Percentiles rank a stretch among this genome's conserved stretches.
These are phyloP conservation scores for Cosmia pyralina DNA, from an alignment of 2,888 invertebrate species.

Conservation along the genomic window DNA sequence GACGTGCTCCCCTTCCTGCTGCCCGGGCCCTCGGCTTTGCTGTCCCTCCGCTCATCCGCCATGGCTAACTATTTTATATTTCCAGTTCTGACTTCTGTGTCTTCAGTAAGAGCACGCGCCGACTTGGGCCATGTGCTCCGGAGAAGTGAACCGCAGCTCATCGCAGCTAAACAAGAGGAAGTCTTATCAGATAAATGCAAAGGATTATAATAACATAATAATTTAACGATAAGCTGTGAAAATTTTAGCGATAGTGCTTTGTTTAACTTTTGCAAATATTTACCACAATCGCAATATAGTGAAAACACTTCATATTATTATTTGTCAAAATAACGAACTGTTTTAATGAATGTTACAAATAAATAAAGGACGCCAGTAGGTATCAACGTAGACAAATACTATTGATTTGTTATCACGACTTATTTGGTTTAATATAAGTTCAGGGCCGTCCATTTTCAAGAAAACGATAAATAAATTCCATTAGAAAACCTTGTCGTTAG, in stretches of 20 bases:
- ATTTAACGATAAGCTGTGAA: conserved; percentile 53
- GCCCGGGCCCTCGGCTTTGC: conserved; percentile 31
- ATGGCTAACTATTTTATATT: conserved; percentile 27
- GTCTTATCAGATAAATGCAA: conserved; percentile 52
- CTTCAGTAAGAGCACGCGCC: conserved; percentile 36
- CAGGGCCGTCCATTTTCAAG: neutral
- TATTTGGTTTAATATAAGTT: neutral
- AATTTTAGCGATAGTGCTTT: conserved; percentile 34
- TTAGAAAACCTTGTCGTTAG: neutral
- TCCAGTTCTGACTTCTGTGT: neutral
- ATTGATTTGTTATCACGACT: neutral
- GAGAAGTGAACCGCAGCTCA: conserved; percentile 42
- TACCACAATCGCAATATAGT: neutral
- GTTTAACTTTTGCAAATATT: neutral
- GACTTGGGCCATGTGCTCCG: conserved; percentile 36
- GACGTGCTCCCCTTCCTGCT: conserved; percentile 45
- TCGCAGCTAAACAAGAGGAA: conserved; percentile 38
- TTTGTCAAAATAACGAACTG: neutral
- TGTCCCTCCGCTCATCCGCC: conserved; percentile 28
- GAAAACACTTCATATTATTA: neutral
- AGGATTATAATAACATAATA: conserved; percentile 49
- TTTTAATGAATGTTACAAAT: neutral
- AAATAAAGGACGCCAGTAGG: neutral
- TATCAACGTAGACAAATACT: neutral
- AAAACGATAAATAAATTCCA: neutral